Conservation (phyloP, 2,888 invertebrate genomes). For the Monopis laevigella region DNA sequence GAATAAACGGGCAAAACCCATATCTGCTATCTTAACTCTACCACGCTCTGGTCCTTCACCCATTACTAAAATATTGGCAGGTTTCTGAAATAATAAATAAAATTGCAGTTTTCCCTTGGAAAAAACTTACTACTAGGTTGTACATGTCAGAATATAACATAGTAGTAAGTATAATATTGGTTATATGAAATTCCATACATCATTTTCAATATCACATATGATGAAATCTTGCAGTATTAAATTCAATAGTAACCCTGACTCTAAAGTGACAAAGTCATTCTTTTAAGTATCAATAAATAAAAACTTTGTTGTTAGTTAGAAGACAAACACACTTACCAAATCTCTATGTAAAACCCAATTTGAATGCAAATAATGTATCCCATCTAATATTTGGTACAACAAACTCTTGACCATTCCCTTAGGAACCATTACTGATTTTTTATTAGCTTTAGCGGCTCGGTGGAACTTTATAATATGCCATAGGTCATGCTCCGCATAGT, state of each 20-base stretch:
- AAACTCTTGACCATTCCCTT: constrained; percentile 98
- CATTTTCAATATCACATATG: too few species aligned
- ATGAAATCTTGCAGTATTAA: too few species aligned
- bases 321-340: constrained; percentile 71
- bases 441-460: constrained; percentile 96
- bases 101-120: too few species aligned
- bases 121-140: too few species aligned
- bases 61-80: constrained; percentile 99
- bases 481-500: constrained; percentile 98
- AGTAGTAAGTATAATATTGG: too few species aligned
- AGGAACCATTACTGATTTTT: constrained; percentile 95
- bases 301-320: too few species aligned
- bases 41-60: constrained; percentile 98
- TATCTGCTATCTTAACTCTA: constrained; percentile 97
- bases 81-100: constrained; percentile 76
- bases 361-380: constrained; percentile 98
- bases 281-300: too few species aligned
- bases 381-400: constrained; percentile 97
- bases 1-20: constrained; percentile 98
- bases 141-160: too few species aligned
- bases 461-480: constrained; percentile 99
- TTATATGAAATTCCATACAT: too few species aligned
- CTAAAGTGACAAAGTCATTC: too few species aligned
- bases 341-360: constrained; percentile 99
- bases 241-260: too few species aligned